Evolutionary conservation across 2,888 invertebrate genomes (phyloP).

Genomic region (Gastrophysa polygoni): DNA sequence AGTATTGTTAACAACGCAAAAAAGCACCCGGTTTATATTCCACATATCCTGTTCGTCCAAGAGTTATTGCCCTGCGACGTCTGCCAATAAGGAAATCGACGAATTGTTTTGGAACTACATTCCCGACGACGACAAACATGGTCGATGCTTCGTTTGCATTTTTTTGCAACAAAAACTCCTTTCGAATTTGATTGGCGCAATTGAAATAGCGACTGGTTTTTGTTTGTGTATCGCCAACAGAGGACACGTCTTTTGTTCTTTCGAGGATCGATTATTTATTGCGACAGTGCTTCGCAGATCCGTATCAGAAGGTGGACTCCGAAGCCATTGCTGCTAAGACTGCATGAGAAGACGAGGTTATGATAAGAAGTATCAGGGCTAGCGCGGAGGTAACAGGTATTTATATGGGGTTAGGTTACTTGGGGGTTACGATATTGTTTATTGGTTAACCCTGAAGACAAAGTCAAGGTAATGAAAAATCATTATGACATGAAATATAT

Average conservation of each 20-base stretch:
- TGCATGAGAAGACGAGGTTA: no score
- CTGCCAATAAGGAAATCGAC: slow-evolving; percentile 39
- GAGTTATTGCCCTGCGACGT: neutral
- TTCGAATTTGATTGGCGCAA: slow-evolving; percentile 55
- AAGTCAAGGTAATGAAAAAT: no score
- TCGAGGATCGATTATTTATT: slow-evolving; percentile 45
- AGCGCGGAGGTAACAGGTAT: no score
- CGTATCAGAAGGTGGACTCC: neutral
- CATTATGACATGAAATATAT: no score
- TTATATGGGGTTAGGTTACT: no score
- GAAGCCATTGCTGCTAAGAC: no score
- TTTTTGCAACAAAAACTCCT: slow-evolving; percentile 45
- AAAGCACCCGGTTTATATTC: no score
- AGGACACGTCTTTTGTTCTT: slow-evolving; percentile 49
- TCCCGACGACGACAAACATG: slow-evolving; percentile 44
- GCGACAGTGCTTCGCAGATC: slow-evolving; percentile 22
- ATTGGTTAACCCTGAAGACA: no score
- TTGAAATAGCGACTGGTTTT: slow-evolving; percentile 56
- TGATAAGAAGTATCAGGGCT: no score
- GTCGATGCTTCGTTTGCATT: slow-evolving; percentile 40
- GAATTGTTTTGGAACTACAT: slow-evolving; percentile 34
- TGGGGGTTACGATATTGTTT: no score
- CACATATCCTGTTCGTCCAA: neutral
- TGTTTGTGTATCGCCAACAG: slow-evolving; percentile 42
- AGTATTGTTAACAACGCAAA: no score